These are phyloP conservation scores for Tyrannus savana DNA, from an alignment of 2,113 vertebrate species.

Conservation along the genomic window DNA sequence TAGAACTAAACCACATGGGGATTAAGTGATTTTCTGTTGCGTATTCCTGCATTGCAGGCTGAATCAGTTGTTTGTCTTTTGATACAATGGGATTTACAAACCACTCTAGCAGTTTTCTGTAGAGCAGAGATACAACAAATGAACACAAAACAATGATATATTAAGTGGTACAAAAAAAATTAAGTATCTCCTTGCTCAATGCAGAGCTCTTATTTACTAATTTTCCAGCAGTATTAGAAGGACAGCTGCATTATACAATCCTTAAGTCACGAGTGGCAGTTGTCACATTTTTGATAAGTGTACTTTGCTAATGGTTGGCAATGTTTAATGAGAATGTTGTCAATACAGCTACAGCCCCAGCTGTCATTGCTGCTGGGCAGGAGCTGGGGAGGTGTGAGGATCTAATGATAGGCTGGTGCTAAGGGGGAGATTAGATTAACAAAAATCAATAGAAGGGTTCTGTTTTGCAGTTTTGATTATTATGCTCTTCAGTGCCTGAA, in stretches of 20 bases:
- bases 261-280: background rate
- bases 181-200: background rate
- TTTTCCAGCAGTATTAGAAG: background rate
- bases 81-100: background rate
- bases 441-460: constrained; percentile 57
- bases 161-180: background rate
- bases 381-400: background rate
- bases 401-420: constrained; percentile 24
- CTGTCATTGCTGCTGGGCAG: constrained; percentile 1
- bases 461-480: constrained; percentile 20
- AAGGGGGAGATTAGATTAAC: constrained; percentile 56
- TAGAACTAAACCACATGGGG: constrained; percentile 25
- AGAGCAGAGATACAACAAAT: background rate
- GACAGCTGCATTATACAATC: background rate
- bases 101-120: background rate
- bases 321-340: constrained; percentile 20
- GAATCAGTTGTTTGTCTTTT: background rate
- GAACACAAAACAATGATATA: background rate
- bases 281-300: background rate
- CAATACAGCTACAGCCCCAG: background rate
- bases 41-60: background rate
- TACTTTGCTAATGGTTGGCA: constrained; percentile 27
- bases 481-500: background rate
- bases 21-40: constrained; percentile 23
- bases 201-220: background rate